Evolutionary conservation across 2,797 vertebrate genomes (phyloP), one percentile per base, ranked within the genome.

Genomic region (Coranthus polyacanthus): DNA sequence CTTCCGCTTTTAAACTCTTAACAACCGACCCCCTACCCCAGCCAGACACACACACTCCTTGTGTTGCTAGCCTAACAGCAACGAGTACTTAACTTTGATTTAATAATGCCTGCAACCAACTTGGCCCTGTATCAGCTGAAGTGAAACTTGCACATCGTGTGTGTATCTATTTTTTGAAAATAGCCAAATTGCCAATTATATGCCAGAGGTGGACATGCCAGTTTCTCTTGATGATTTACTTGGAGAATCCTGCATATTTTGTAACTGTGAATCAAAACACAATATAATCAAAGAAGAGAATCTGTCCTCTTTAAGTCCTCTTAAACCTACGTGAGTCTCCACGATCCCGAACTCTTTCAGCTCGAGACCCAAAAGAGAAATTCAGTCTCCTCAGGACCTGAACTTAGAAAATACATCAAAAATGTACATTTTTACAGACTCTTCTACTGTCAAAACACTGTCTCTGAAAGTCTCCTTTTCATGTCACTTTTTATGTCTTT

Each of bases 1-100:
- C 89, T 93, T 94, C 93, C 90, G 89, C 90, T 91, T 84, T 85
- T 89, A 90, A 94, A 92, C 86, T 92, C 86, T 81, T 76, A 87
- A 88, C 78, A 90, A 89, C 83, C 79, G 57, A 73, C 83, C 81
- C 84, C 83, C 78, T 73, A 66, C 68, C 78, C 53, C 58, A 68
- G 39, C 57, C 73, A 70, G 21, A 67, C 68, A 53, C 72, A 61
- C 70, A 79, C 62, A 34, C 64, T 67, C 52, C 74, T 63, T 52
- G 63, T 72, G 69, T 65, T 84, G 79, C 6, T 66, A 55, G 84
- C 88, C 90, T 84, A 49, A 84, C 78, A 88, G 88, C 87, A 87
- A 72, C 16, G 9, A 74, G 67, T 73, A 41, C 81, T 86, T 88
- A 89, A 86, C 92, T 94, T 93, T 93, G 90, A 92, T 93, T 92